Percentiles rank a stretch among this genome's conserved stretches.
Conservation (phyloP, 2,797 vertebrate species). For the Prionace glauca region DNA sequence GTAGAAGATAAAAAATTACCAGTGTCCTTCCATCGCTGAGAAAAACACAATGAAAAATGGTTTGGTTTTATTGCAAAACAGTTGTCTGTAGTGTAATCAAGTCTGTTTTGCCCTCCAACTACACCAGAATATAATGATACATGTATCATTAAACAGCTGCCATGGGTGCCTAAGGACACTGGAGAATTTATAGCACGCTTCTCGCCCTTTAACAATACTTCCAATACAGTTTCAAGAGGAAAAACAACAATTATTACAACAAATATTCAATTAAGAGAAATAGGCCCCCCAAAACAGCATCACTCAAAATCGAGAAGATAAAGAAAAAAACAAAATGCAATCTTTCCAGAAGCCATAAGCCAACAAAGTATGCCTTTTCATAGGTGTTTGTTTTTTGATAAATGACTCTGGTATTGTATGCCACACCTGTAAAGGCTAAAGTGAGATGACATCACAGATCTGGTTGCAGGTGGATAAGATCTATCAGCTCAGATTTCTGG, state of each 20-base stretch:
- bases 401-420: conserved; percentile 26
- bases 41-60: conserved; percentile 74
- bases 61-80: conserved; percentile 73
- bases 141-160: conserved; percentile 79
- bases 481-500: conserved; percentile 29
- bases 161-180: conserved; percentile 68
- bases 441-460: conserved; percentile 18
- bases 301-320: neutral
- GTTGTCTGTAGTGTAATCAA: conserved; percentile 81
- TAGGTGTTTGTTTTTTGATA: neutral
- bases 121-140: conserved; percentile 74
- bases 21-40: conserved; percentile 65
- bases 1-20: conserved; percentile 67
- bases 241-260: conserved; percentile 36
- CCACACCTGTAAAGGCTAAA: conserved; percentile 32
- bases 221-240: conserved; percentile 19
- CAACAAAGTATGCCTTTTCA: neutral
- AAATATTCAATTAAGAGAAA: conserved; percentile 36
- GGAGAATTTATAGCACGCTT: conserved; percentile 69
- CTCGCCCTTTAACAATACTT: conserved; percentile 53
- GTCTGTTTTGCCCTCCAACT: conserved; percentile 76
- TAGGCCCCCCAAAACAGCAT: neutral
- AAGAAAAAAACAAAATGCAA: conserved; percentile 11
- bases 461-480: conserved; percentile 18
- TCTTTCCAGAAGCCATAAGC: neutral